A percentile compares a stretch with the other conserved stretches of the same genome.
These are phyloP conservation scores for Drosophila putrida DNA, from an alignment of 2,888 invertebrate species.

Conservation along the genomic window DNA sequence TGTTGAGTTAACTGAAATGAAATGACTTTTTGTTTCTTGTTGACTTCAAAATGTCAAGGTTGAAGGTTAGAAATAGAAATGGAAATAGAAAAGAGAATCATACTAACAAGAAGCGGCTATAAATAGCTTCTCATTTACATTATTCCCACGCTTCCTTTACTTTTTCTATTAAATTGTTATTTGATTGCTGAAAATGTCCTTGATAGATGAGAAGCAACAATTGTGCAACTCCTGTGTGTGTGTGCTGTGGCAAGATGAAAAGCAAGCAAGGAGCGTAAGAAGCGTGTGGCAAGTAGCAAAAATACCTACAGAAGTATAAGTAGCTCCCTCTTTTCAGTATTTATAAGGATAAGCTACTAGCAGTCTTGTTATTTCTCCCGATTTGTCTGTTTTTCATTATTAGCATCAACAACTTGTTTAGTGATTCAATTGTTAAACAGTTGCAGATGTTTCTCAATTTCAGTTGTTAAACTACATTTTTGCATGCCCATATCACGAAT, in stretches of 20 bases:
- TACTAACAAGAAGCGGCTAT: background rate
- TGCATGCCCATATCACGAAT: constrained; percentile 5
- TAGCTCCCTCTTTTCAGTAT: too few relatives aligned
- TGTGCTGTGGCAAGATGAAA: too few relatives aligned
- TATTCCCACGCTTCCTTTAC: background rate
- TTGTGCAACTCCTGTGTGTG: too few relatives aligned
- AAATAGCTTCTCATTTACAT: background rate
- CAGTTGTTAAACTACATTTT: background rate
- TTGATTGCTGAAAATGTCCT: too few relatives aligned
- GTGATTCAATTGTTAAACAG: too few relatives aligned
- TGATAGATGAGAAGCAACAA: too few relatives aligned
- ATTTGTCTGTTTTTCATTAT: too few relatives aligned
- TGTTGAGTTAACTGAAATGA: background rate
- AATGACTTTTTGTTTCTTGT: background rate
- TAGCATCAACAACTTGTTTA: background rate
- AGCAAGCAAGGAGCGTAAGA: too few relatives aligned
- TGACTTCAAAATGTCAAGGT: background rate
- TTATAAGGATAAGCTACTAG: too few relatives aligned
- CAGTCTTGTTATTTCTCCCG: too few relatives aligned
- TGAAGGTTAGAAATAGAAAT: background rate
- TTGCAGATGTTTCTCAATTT: background rate
- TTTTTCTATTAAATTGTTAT: background rate
- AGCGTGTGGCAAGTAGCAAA: too few relatives aligned
- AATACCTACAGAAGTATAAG: too few relatives aligned
- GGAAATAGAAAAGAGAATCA: background rate